A percentile compares a stretch with the other conserved stretches of the same genome.
phyloP scores from a whole-genome alignment of 1,140 invertebrate species.

The Zaprionus capensis region DNA sequence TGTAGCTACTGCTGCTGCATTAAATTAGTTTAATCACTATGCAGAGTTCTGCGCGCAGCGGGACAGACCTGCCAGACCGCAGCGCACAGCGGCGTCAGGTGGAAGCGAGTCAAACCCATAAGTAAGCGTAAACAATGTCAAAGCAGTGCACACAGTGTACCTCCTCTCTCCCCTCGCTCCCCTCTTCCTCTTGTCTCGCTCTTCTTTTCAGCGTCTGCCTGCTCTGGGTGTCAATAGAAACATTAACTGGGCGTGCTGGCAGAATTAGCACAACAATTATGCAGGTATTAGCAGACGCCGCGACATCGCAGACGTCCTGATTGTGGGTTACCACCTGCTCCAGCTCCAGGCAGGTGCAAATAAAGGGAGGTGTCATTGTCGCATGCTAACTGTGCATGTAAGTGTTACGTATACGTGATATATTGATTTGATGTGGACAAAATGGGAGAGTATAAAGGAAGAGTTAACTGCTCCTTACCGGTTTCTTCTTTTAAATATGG shows the following conservation, averaged over 20 bases:
- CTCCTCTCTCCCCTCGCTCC: background rate
- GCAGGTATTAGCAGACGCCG: slow-evolving; percentile 69
- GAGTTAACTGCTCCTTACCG: too few relatives aligned
- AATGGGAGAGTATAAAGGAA: background rate
- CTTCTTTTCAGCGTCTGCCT: background rate
- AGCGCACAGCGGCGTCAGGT: slow-evolving; percentile 12
- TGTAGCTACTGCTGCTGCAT: slow-evolving; percentile 53
- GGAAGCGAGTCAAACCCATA: slow-evolving; percentile 64
- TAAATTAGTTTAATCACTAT: slow-evolving; percentile 83
- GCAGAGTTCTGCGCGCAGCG: slow-evolving; percentile 45
- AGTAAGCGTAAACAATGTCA: slow-evolving; percentile 82
- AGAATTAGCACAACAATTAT: slow-evolving; percentile 81
- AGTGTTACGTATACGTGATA: slow-evolving; percentile 2
- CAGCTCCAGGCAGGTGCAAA: slow-evolving; percentile 17
- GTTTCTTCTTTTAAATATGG: too few relatives aligned
- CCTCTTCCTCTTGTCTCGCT: background rate
- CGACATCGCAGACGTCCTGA: slow-evolving; percentile 21
- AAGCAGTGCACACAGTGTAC: slow-evolving; percentile 65
- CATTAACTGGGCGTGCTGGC: slow-evolving; percentile 79
- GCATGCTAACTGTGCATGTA: slow-evolving; percentile 1
- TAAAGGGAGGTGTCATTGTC: slow-evolving; percentile 14
- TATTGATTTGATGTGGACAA: background rate
- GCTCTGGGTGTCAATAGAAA: slow-evolving; percentile 72
- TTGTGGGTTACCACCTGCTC: slow-evolving; percentile 9
- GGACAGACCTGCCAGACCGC: background rate